Conservation (phyloP, 2,113 vertebrate species). For the Empidonax traillii region DNA sequence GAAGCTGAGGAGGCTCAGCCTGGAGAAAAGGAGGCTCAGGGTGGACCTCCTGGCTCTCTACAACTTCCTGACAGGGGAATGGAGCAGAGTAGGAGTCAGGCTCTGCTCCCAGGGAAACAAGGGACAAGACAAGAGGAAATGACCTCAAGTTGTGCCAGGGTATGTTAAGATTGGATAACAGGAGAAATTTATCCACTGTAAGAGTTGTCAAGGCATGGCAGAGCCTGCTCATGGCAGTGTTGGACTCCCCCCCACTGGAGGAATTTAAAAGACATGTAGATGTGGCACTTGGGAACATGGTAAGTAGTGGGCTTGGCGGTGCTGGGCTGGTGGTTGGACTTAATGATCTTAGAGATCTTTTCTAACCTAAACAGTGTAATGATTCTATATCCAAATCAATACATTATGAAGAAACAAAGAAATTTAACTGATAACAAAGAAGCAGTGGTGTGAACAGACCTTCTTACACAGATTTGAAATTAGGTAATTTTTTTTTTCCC, state of each 20-base stretch:
- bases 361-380: background rate
- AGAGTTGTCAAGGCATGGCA: background rate
- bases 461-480: background rate
- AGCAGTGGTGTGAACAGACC: fast-evolving
- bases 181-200: background rate
- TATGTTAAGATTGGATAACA: background rate
- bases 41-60: fast-evolving
- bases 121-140: background rate
- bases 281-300: too few species aligned
- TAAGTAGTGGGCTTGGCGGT: background rate
- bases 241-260: too few species aligned
- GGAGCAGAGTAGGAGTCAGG: fast-evolving
- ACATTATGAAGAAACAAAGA: background rate
- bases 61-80: background rate
- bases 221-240: background rate
- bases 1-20: background rate
- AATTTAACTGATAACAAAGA: background rate
- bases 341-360: fast-evolving
- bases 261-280: background rate
- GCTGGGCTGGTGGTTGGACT: fast-evolving
- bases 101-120: background rate
- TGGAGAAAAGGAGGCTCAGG: background rate
- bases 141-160: fast-evolving
- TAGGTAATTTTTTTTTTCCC: background rate
- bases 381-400: background rate